phyloP scores from a whole-genome alignment of 2,113 vertebrate genomes.

The Actenoides lindsayi region DNA sequence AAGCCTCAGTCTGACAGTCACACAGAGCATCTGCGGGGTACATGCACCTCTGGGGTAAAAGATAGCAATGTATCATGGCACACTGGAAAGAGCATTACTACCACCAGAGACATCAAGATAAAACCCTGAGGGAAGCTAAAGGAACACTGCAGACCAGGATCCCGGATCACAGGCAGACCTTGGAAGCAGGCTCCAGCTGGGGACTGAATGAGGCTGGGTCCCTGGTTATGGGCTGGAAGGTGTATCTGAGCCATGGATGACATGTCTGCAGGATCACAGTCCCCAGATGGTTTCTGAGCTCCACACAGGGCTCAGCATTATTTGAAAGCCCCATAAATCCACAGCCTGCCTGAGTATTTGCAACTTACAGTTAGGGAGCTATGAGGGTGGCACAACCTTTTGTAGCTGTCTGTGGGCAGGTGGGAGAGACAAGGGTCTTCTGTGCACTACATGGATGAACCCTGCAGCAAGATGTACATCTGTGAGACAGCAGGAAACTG shows the following conservation, averaged over 20 bases:
- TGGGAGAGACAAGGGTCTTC: not conserved
- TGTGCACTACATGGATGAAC: not conserved
- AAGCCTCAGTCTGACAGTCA: not conserved
- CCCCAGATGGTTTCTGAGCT: not conserved
- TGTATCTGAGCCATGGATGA: not conserved
- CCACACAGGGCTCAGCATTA: not conserved
- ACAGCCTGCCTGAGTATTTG: not conserved
- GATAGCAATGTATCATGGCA: accelerated
- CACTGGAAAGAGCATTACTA: accelerated
- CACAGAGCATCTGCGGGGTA: not conserved
- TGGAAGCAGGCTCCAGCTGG: not conserved
- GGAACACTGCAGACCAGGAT: not conserved
- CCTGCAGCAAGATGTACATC: not conserved
- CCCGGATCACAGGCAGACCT: not conserved
- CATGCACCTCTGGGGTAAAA: not conserved
- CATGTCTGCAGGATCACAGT: not conserved
- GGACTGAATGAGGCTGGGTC: not conserved
- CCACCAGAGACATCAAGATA: not conserved
- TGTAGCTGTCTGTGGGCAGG: not conserved
- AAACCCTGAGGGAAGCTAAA: not conserved
- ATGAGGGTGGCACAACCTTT: not conserved
- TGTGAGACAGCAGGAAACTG: not conserved
- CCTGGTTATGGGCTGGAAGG: not conserved
- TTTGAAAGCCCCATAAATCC: not conserved
- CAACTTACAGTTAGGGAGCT: not conserved